Evolutionary conservation across 2,888 invertebrate genomes (phyloP).

Genomic region (Plebejus anna): DNA sequence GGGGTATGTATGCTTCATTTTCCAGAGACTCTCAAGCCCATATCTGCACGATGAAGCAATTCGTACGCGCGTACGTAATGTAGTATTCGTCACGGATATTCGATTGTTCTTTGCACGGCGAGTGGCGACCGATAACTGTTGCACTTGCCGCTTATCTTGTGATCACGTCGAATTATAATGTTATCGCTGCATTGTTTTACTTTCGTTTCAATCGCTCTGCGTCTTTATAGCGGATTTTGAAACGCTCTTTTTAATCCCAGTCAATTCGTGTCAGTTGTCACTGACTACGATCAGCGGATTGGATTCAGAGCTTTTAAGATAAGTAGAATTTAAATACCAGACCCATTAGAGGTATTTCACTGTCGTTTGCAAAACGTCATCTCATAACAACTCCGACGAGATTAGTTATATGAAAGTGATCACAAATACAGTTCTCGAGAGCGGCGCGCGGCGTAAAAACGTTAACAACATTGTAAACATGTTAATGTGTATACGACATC

Average conservation of each 20-base stretch:
- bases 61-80: not conserved
- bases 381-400: not conserved
- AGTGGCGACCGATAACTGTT: not conserved
- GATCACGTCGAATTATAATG: conserved; percentile 6
- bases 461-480: conserved; percentile 13
- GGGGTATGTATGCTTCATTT: not conserved
- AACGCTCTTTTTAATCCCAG: not conserved
- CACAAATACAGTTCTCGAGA: not conserved
- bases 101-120: conserved; percentile 9
- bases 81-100: not conserved
- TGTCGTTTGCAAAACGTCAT: not conserved
- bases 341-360: not conserved
- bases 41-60: not conserved
- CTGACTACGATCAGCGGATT: not conserved
- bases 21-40: not conserved
- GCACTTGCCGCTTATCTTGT: not conserved
- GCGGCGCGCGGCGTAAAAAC: not conserved
- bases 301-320: not conserved
- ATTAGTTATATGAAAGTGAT: not conserved
- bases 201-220: not conserved
- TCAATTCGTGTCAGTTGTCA: not conserved
- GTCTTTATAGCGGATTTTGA: not conserved
- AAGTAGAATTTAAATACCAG: not conserved
- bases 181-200: not conserved
- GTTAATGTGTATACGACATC: not conserved